Evolutionary conservation across 1,140 invertebrate genomes (phyloP), one percentile per base, ranked within the genome.

Genomic region (Coenobita brevimanus): DNA sequence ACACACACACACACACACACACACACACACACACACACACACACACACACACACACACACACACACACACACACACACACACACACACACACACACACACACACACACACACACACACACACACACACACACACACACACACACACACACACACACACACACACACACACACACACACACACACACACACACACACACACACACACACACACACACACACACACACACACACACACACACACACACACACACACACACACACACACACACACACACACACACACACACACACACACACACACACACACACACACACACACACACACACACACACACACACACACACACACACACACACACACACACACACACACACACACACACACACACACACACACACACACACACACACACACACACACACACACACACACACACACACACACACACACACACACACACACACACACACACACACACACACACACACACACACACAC

Each of bases 401-500:
- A 24, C 38, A 1, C 38, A 30, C 27, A 24, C 54, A 54, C 10
- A 43, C 13, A 0, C 54, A 54, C 54, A 24, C 27, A 54, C 38
- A 43, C n/a, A 54, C 13, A 78, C 13, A 54, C 27, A 78, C 54
- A 54, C 54, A 78, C 54, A 4, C 54, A 78, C 27, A 46, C 27
- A 43, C n/a, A 54, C 38, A 78, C 27, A 78, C n/a, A 78, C 38
- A 78, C 50, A 78, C 38, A 78, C 24, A 78, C 38, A 78, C 38
- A 78, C 38, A 78, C n/a, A 78, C 38, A 78, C 38, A 78, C 38
- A 78, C 38, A 78, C 38, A 78, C 38, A 78, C 38, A 78, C 38
- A 78, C 38, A 78, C 38, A 78, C 38, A 78, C 38, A 78, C 38
- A 73, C n/a, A 73, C n/a, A 73, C n/a, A 73, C n/a, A 73, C n/a